Evolutionary conservation across 2,797 vertebrate species (phyloP).

Genomic region (Epinephelus coioides): DNA sequence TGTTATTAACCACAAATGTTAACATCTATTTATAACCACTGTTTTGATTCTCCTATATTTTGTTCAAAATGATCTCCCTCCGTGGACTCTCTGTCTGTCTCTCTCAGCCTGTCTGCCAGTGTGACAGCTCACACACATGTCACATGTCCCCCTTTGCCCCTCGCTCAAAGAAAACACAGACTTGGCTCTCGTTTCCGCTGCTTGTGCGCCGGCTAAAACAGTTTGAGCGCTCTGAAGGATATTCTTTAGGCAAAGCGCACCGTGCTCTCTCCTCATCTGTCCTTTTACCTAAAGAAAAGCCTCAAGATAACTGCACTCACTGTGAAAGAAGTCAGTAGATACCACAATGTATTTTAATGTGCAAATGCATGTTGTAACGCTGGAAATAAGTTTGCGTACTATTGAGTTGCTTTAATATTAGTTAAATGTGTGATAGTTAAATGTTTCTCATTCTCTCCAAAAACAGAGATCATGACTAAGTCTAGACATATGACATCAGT

Average conservation of each 20-base stretch:
- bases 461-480: slow-evolving; percentile 5
- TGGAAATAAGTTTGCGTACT: no score
- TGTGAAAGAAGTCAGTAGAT: background rate
- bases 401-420: background rate
- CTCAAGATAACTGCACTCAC: background rate
- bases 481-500: background rate
- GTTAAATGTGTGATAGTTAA: background rate
- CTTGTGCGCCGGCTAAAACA: slow-evolving; percentile 8
- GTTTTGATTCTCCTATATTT: slow-evolving; percentile 12
- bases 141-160: slow-evolving; percentile 26
- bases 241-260: background rate
- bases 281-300: background rate
- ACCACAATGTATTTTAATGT: background rate
- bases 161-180: slow-evolving; percentile 46
- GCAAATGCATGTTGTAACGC: background rate
- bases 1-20: slow-evolving; percentile 10
- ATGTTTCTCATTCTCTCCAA: slow-evolving; percentile 9
- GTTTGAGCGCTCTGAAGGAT: slow-evolving; percentile 6
- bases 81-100: background rate
- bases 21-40: slow-evolving; percentile 19
- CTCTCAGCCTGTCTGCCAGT: slow-evolving; percentile 19
- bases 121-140: slow-evolving; percentile 30
- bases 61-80: background rate
- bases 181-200: background rate
- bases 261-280: background rate